Evolutionary conservation across 2,113 vertebrate species (phyloP), one percentile per base, ranked within the genome.

Genomic region (Passer domesticus): DNA sequence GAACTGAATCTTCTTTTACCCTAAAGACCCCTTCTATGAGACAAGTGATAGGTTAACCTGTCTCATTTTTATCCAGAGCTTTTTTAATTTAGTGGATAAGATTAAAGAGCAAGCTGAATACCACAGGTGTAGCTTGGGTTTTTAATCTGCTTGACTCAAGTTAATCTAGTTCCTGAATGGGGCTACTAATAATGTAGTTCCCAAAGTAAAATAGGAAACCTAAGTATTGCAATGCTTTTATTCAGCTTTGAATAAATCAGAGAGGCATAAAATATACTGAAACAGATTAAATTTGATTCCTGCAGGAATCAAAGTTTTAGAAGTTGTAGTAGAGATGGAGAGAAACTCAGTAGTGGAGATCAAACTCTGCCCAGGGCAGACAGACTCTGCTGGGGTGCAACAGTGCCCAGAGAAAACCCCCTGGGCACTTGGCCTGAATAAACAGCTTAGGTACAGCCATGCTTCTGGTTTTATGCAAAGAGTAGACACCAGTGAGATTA

Each of bases 221-320:
- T 88, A 56, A 91, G 73, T 95, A 55, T 55, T 76, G 83, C 74
- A 87, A 80, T 88, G 76, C 70, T 94, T 96, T 56, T 93, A 78
- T 95, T 95, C 94, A 86, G 63, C 53, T 94, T 83, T 90, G 49
- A 58, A 67, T 74, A 87, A 80, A 43, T 90, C 76, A 69, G 47
- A 68, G 53, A 47, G 84, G 87, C 86, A 91, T 92, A 89, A 90
- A 96, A 94, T 94, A 79, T 64, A 92, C 69, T 89, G 76, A 82
- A 86, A 90, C 68, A 81, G 92, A 95, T 95, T 94, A 96, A 92
- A 91, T 95, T 94, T 91, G 63, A 87, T 91, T 96, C 87, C 70
- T 80, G 43, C 50, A 74, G 91, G 89, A 93, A 87, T 81, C 62
- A 33, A 62, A 91, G 73, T 90, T 81, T 81, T 58, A 56, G 74